Percentiles rank a stretch among this genome's conserved stretches.
These are phyloP conservation scores for Bicyclus anynana DNA, from an alignment of 1,140 invertebrate genomes.

Conservation along the genomic window DNA sequence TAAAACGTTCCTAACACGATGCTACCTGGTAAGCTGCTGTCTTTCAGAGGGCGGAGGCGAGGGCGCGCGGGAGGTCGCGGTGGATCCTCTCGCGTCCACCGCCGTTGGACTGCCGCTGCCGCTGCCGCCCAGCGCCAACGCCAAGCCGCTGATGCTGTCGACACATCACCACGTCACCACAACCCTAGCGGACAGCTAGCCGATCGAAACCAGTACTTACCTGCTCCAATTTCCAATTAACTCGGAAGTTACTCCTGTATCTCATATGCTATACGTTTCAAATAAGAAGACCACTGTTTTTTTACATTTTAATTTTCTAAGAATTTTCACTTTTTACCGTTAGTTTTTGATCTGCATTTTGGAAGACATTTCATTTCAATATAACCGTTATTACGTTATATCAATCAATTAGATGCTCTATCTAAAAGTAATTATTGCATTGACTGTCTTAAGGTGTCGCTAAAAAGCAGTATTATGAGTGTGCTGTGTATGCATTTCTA, in stretches of 20 bases:
- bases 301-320: neutral
- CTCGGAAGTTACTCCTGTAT: no score
- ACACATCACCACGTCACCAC: slow-evolving; percentile 73
- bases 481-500: no score
- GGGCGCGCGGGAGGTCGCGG: slow-evolving; percentile 59
- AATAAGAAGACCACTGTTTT: neutral
- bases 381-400: no score
- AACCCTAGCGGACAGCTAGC: slow-evolving; percentile 53
- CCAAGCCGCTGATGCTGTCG: slow-evolving; percentile 77
- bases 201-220: slow-evolving; percentile 41
- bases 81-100: slow-evolving; percentile 52
- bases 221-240: slow-evolving; percentile 52
- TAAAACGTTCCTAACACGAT: slow-evolving; percentile 65
- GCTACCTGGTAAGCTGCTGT: slow-evolving; percentile 72
- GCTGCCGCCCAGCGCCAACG: slow-evolving; percentile 73
- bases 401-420: no score
- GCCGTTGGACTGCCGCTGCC: slow-evolving; percentile 56
- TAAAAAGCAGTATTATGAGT: no score
- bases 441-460: no score
- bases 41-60: slow-evolving; percentile 60
- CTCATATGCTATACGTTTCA: neutral
- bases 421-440: no score
- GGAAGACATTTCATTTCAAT: no score
- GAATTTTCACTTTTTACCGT: no score
- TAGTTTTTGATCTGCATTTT: no score